Evolutionary conservation across 37 sponge, comb jelly and placozoan species (phyloP).

Genomic region (Petrosia ficiformis): DNA sequence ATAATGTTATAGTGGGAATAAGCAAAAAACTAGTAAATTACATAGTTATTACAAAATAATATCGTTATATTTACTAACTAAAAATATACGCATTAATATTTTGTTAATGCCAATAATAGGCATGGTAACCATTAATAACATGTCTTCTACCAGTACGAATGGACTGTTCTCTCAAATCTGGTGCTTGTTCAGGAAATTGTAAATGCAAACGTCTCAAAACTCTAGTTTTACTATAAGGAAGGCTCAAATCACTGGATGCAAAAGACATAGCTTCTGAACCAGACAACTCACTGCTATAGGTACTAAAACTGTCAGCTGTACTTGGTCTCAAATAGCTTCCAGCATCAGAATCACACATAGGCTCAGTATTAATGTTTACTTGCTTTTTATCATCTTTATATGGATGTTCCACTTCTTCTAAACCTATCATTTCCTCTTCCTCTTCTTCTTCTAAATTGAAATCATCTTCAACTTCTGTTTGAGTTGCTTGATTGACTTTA

Average conservation of each 20-base stretch:
- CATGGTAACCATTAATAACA: conserved; percentile 67
- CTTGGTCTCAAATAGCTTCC: conserved; percentile 7
- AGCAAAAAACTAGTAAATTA: too few species aligned
- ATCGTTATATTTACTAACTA: too few species aligned
- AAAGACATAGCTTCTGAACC: conserved; percentile 11
- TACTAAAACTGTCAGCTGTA: background rate
- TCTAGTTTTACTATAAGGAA: conserved; percentile 43
- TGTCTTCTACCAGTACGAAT: conserved; percentile 63
- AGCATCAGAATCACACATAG: background rate
- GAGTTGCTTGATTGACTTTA: conserved; percentile 21
- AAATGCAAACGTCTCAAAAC: conserved; percentile 37
- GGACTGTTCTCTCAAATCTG: conserved; percentile 69
- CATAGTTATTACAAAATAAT: too few species aligned
- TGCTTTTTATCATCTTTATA: background rate
- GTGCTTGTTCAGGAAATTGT: conserved; percentile 53
- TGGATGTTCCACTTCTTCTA: background rate
- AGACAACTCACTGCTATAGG: background rate
- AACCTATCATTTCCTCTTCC: background rate
- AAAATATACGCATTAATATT: too few species aligned
- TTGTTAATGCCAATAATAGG: conserved; percentile 79
- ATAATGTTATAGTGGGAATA: too few species aligned
- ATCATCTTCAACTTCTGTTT: conserved; percentile 14
- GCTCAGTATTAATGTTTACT: background rate
- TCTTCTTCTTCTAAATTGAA: background rate
- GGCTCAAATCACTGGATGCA: background rate